Base-by-base conservation (phyloP, 2,888 invertebrate species). In the Drosophila kuntzei region DNA sequence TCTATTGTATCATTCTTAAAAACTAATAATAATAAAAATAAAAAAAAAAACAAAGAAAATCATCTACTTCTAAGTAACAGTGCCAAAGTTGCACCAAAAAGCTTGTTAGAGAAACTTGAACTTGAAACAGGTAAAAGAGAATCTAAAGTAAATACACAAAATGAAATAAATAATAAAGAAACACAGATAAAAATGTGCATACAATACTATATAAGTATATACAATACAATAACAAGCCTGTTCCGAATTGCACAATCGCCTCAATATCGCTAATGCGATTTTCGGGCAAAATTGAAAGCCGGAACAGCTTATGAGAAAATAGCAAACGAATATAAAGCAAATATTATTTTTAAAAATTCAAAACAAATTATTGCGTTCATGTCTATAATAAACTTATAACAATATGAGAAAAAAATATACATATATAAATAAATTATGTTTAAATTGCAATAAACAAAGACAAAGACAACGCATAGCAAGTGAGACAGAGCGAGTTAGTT, bases 391-490 rank as follows among this genome's bases (percentile, higher is more conserved):
- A 61, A 65, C 51, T 32, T 57, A 43, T 25, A 44, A n/a, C n/a
- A n/a, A n/a, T n/a, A n/a, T n/a, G n/a, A n/a, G n/a, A n/a, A n/a
- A n/a, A 43, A 49, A 36, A 50, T 37, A 27, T 36, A 57, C 3
- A 53, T 39, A 55, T 60, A 49, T 55, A 8, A 37, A 37, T 39
- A n/a, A 29, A 49, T 22, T 43, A 60, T 63, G 51, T 58, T 60
- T 58, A 18, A 72, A 67, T 47, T 65, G 60, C 58, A 67, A 69
- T 58, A 59, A 64, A 74, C 49, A 59, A 61, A 25, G 65, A 83
- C 60, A 66, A 62, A 59, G 61, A 82, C 83, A 80, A 85, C 86
- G 68, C 74, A 82, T n/a, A n/a, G 50, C 51, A 63, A 62, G 76
- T 55, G 44, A 69, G 72, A 50, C 58, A 51, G 32, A 76, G 60